Evolutionary conservation across 1,140 invertebrate genomes (phyloP).

Genomic region (Phthorimaea operculella): DNA sequence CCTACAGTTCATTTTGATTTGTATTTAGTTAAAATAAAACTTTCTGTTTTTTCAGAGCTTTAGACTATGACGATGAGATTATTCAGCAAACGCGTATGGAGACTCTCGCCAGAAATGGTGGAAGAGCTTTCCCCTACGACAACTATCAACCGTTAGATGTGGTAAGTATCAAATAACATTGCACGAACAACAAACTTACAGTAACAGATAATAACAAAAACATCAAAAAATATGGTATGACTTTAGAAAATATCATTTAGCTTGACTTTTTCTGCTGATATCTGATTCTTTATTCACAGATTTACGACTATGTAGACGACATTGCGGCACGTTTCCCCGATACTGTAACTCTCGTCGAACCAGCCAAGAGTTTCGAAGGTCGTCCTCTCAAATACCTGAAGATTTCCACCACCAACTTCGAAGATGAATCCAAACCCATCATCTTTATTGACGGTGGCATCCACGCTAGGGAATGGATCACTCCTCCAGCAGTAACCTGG

Average conservation of each 20-base stretch:
- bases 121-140: conserved; percentile 14
- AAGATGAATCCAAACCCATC: conserved; percentile 37
- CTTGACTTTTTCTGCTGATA: no score
- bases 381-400: conserved; percentile 58
- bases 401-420: conserved; percentile 41
- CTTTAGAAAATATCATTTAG: no score
- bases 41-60: conserved; percentile 6
- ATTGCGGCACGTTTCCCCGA: conserved; percentile 53
- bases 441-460: conserved; percentile 45
- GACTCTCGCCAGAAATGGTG: conserved; percentile 7
- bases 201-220: no score
- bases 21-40: no score
- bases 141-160: conserved; percentile 19
- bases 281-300: conserved; percentile 34
- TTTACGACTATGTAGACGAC: conserved; percentile 62
- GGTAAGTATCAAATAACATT: conserved; percentile 19
- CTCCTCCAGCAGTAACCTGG: conserved; percentile 56
- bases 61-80: conserved; percentile 17
- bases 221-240: no score
- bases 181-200: no score
- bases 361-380: conserved; percentile 63
- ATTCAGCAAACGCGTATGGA: conserved; percentile 9
- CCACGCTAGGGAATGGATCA: conserved; percentile 71
- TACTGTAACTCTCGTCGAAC: conserved; percentile 47
- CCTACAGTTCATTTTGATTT: no score